Conservation (phyloP, 2,888 invertebrate species). For the Ochropleura leucogaster region DNA sequence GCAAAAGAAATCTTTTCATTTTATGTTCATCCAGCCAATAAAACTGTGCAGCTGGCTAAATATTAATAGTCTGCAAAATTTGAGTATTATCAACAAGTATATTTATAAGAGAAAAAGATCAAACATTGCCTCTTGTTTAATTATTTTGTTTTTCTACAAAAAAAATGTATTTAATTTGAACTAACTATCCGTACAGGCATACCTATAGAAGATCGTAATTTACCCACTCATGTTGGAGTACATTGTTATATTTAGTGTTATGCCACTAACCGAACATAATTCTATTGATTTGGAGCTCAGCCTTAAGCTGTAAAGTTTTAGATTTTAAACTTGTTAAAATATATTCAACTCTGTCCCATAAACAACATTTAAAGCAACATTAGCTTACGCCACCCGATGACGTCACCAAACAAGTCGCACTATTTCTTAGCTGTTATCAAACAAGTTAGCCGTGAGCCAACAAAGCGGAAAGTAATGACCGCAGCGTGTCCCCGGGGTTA, state of each 20-base stretch:
- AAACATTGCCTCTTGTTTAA: not conserved
- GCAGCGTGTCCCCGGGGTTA: slow-evolving; percentile 55
- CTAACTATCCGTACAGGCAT: too few species aligned
- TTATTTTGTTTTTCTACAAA: not conserved
- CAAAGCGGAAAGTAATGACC: slow-evolving; percentile 65
- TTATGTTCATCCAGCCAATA: not conserved
- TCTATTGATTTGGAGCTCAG: not conserved
- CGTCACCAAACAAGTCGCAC: slow-evolving; percentile 11
- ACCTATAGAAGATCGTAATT: not conserved
- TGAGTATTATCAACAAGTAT: not conserved
- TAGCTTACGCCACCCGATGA: slow-evolving; percentile 11
- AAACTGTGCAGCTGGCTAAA: not conserved
- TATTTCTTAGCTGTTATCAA: slow-evolving; percentile 48
- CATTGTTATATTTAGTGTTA: not conserved
- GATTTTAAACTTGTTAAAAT: not conserved
- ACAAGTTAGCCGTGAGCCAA: slow-evolving; percentile 53
- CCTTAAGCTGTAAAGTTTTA: not conserved
- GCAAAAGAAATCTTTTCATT: not conserved
- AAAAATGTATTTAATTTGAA: too few species aligned
- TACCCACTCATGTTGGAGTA: not conserved
- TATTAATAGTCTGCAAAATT: not conserved
- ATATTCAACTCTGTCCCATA: not conserved
- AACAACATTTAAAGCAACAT: slow-evolving; percentile 17
- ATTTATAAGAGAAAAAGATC: not conserved
- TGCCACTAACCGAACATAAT: not conserved